Evolutionary conservation across 2,797 vertebrate species (phyloP).

Genomic region (Basileuterus tristriatus): DNA sequence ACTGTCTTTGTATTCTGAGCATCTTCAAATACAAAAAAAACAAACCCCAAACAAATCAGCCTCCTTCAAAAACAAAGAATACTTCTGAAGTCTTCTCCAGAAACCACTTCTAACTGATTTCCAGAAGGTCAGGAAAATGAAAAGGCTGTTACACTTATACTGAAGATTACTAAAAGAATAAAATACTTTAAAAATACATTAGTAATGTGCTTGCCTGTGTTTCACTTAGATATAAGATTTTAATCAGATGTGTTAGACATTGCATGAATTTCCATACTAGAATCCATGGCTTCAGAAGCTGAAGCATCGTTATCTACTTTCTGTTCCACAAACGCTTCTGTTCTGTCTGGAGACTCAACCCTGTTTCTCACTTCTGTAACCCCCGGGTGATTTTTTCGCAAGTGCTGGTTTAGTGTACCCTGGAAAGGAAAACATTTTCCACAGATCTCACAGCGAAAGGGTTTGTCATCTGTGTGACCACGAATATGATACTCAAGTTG

Average conservation of each 20-base stretch:
- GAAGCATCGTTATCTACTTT: slow-evolving; percentile 84
- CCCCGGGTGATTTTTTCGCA: slow-evolving; percentile 97
- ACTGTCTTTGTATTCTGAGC: slow-evolving; percentile 59
- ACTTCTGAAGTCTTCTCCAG: slow-evolving; percentile 62
- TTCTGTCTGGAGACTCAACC: slow-evolving; percentile 89
- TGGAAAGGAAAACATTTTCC: slow-evolving; percentile 99
- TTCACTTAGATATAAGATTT: slow-evolving; percentile 34
- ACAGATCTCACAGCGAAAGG: slow-evolving; percentile 98
- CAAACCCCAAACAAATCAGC: neutral
- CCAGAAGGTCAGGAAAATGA: slow-evolving; percentile 61
- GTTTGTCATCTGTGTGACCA: slow-evolving; percentile 98
- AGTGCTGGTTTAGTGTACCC: slow-evolving; percentile 98
- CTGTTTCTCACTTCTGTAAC: slow-evolving; percentile 83
- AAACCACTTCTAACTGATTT: slow-evolving; percentile 64
- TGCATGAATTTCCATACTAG: slow-evolving; percentile 81
- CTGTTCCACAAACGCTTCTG: slow-evolving; percentile 83
- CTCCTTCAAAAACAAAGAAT: slow-evolving; percentile 52
- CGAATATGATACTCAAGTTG: slow-evolving; percentile 99
- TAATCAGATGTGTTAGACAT: slow-evolving; percentile 78
- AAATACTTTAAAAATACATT: slow-evolving; percentile 63
- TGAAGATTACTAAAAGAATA: slow-evolving; percentile 65
- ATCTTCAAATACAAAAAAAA: slow-evolving; percentile 50
- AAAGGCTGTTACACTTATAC: slow-evolving; percentile 47
- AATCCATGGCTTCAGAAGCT: slow-evolving; percentile 85
- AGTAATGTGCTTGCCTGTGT: slow-evolving; percentile 76